Evolutionary conservation across 2,797 vertebrate genomes (phyloP).

Genomic region (Tachyglossus aculeatus): DNA sequence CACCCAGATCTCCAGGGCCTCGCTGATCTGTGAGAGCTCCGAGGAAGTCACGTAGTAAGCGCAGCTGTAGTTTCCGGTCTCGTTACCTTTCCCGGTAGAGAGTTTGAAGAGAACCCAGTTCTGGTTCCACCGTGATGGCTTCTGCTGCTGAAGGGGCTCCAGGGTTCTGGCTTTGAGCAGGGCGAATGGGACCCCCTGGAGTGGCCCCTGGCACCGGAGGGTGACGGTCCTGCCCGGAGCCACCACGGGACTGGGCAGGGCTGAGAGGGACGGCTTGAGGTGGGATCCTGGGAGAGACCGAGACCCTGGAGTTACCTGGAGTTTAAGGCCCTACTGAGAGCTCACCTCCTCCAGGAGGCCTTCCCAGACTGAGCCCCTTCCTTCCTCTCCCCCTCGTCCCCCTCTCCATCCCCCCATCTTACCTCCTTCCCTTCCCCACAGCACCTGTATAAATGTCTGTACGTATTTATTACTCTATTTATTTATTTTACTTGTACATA

Average conservation of each 20-base stretch:
- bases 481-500: no score
- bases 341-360: no score
- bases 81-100: neutral
- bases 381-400: no score
- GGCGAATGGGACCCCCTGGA: no score
- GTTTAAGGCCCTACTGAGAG: no score
- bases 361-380: no score
- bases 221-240: neutral
- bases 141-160: neutral
- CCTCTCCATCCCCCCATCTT: no score
- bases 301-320: no score
- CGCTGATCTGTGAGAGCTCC: neutral
- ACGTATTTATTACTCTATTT: no score
- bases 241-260: neutral
- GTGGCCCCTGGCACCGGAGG: conserved; percentile 10
- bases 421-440: no score
- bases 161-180: neutral
- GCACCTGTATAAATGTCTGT: no score
- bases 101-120: neutral
- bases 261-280: no score
- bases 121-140: neutral
- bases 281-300: neutral
- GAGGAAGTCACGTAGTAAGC: neutral
- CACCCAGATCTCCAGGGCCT: neutral
- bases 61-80: neutral